A percentile compares a stretch with the other conserved stretches of the same genome.
These are phyloP conservation scores for Pica pica DNA, from an alignment of 2,113 vertebrate species.

Conservation along the genomic window DNA sequence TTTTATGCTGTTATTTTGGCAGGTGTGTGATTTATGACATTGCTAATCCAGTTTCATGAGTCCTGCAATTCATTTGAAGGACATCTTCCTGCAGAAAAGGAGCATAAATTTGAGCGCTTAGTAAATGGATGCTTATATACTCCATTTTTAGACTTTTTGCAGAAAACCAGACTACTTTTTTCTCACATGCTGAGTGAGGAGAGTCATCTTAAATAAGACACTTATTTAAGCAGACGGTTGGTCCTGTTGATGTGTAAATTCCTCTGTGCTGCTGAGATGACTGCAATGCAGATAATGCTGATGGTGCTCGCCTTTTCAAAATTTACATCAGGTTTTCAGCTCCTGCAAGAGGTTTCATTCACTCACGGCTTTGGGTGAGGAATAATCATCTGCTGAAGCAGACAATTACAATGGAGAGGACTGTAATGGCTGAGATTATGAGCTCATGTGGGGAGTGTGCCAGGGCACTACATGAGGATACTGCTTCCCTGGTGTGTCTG, in stretches of 20 bases:
- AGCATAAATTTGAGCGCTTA: background rate
- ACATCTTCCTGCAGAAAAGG: background rate
- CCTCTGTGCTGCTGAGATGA: background rate
- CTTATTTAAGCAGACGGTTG: background rate
- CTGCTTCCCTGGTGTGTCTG: background rate
- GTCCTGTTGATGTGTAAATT: background rate
- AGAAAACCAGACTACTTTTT: background rate
- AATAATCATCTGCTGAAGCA: background rate
- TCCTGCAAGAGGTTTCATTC: background rate
- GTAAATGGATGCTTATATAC: background rate
- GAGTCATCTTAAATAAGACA: background rate
- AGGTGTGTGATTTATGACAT: constrained; percentile 15
- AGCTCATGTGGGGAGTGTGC: background rate
- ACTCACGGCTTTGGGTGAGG: background rate
- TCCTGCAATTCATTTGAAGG: constrained; percentile 20
- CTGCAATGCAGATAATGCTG: constrained; percentile 52
- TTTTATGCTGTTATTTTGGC: constrained; percentile 27
- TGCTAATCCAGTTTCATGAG: constrained; percentile 29
- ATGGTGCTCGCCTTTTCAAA: background rate
- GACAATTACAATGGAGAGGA: background rate
- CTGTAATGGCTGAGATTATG: background rate
- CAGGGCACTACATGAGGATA: background rate
- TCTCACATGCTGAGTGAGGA: background rate
- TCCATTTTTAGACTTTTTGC: background rate
- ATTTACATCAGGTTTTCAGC: background rate